Base-by-base conservation (phyloP, 1,140 invertebrate species). In the Neuroterus valhalla region DNA sequence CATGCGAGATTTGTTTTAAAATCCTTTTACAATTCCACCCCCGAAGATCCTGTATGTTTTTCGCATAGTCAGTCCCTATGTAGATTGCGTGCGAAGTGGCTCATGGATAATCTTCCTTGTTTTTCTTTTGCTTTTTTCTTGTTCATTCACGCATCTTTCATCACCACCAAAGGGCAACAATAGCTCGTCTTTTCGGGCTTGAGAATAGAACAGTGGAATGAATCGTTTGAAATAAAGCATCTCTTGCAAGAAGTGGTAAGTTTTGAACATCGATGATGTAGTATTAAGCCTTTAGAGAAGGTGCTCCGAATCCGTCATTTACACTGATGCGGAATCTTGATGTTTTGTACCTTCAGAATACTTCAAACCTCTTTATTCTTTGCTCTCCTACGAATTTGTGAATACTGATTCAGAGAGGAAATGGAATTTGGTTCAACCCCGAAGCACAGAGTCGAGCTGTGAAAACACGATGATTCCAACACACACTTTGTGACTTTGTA, bases 1-100 rank as follows among this genome's bases (percentile, higher is more conserved):
- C 82, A 85, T 82, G 85, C 85, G 87, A 89, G 88, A 89, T 89
- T 89, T 89, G 87, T 89, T 89, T 88, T 87, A 86, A 89, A 89
- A 89, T 89, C 88, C 88, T 89, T 90, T 90, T 87, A 88, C 87
- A 86, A 87, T 89, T 88, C 87, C 71, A 42, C 50, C 72, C 72
- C 71, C 31, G 42, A 73, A 44, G 38, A 62, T 70, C 62, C 66
- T 42, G 66, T 43, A 46, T 67, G 68, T 45, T 45, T 68, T 74
- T 70, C 42, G 10, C 72, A 71, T 74, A 71, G 8, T 43, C 66
- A 43, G 67, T 55, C 66, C 71, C 72, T 82, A 82, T 86, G 85
- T 86, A 88, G 80, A 87, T 87, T 86, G 82, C 81, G 85, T 86
- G 86, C 76, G 74, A 86, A 88, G 78, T 86, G 81, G 77, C 77